Percentiles rank a stretch among this genome's conserved stretches.
Conservation (phyloP, 1,140 invertebrate genomes). For the Cecropterus lyciades region DNA sequence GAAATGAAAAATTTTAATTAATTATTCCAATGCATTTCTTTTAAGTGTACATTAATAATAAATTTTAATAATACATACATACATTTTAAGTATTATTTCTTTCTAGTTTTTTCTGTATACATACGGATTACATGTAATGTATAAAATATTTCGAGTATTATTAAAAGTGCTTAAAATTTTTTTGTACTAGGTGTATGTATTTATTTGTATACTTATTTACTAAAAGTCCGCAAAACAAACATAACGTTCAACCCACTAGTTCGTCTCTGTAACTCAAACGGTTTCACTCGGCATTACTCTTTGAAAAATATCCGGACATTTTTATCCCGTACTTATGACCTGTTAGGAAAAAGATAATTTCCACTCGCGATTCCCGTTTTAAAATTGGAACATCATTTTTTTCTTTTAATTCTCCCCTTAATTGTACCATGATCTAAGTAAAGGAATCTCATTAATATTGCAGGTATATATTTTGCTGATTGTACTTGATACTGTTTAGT, state of each 20-base stretch:
- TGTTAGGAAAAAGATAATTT: constrained; percentile 38
- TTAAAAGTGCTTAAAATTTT: no score
- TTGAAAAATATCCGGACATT: constrained; percentile 70
- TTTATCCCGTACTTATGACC: constrained; percentile 68
- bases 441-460: constrained; percentile 34
- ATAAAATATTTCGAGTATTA: no score
- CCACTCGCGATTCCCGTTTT: constrained; percentile 32
- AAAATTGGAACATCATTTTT: constrained; percentile 35
- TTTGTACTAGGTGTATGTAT: no score
- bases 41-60: no score
- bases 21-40: no score
- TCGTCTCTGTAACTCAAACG: constrained; percentile 59
- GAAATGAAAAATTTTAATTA: no score
- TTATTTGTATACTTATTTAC: no score
- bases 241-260: constrained; percentile 30
- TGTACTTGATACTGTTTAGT: neutral
- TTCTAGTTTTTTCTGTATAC: no score
- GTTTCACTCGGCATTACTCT: constrained; percentile 54
- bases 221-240: no score
- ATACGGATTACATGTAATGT: no score
- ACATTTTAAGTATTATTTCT: no score
- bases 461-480: neutral
- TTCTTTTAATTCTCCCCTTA: constrained; percentile 24
- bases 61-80: no score
- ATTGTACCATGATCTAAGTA: constrained; percentile 24